Evolutionary conservation across 2,888 invertebrate genomes (phyloP), one percentile per base, ranked within the genome.

Genomic region (Calliopum simillimum): DNA sequence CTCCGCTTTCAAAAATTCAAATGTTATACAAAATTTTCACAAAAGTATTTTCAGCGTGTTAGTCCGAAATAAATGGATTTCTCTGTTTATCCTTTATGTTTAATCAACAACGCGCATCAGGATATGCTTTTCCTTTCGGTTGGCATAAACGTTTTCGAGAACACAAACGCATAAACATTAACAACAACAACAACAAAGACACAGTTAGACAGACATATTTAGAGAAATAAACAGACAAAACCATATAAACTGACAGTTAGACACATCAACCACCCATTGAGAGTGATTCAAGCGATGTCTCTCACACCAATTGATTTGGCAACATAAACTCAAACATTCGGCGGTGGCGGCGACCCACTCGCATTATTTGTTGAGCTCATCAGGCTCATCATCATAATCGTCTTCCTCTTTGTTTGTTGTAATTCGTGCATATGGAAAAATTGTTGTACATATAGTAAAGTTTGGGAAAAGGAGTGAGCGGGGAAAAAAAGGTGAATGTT

Each of bases 41-140:
- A 61, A 67, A 49, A 46, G 59, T 41, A 51, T 67, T 49, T 49
- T 67, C 78, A 80, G 79, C 81, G 82, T 82, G 83, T 82, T 81
- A 80, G 83, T 82, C 81, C 78, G 81, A 82, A 82, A 80, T 82
- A 82, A 82, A 82, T 82, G 82, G 80, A 82, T 80, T 82, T 33
- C 33, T 33, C 33, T 8, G 5, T 82, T 59, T 71, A 69, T 73
- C 69, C 55, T 67, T 69, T 72, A 44, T 69, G 58, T 67, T 72
- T 67, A 67, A 69, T 67, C 72, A 69, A 19, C 53, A 63, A 56
- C 67, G 67, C 59, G 51, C 67, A 25, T 23, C 46, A 44, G 55
- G 64, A 56, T 71, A 58, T 63, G 49, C 59, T 46, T 33, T 76
- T 56, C 47, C 56, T 58, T 51, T 58, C 56, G n/a, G n/a, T 21